A percentile compares a stretch with the other conserved stretches of the same genome.
phyloP scores from a whole-genome alignment of 1,140 invertebrate genomes.

The Aphelenchoides besseyi region DNA sequence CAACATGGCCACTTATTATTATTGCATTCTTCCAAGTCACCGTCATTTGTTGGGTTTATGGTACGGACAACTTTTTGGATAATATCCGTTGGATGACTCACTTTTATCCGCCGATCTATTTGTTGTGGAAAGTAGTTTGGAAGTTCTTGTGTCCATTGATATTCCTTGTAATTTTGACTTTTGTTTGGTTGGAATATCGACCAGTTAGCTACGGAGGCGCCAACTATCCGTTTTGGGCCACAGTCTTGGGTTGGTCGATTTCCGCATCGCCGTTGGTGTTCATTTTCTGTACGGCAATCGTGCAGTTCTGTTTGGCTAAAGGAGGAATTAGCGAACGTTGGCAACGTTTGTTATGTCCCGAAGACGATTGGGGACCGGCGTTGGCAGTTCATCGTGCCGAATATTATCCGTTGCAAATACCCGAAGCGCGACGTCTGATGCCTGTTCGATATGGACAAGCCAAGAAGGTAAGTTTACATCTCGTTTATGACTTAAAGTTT shows the following conservation, averaged over 20 bases:
- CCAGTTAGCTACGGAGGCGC: conserved; percentile 50
- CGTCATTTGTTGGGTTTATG: conserved; percentile 58
- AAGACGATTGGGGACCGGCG: conserved; percentile 62
- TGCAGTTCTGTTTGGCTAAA: conserved; percentile 38
- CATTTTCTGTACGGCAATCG: conserved; percentile 42
- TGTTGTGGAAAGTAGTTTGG: conserved; percentile 59
- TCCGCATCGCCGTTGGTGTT: conserved; percentile 49
- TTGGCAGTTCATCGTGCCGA: conserved; percentile 59
- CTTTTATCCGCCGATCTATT: conserved; percentile 54
- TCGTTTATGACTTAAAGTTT: not conserved
- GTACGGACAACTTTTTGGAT: conserved; percentile 58
- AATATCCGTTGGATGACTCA: conserved; percentile 56
- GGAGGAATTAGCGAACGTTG: conserved; percentile 32
- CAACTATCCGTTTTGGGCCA: conserved; percentile 53
- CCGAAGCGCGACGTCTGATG: conserved; percentile 55
- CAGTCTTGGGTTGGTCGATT: conserved; percentile 54
- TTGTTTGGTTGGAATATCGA: conserved; percentile 56
- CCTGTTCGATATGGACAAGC: conserved; percentile 13
- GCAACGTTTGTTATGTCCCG: conserved; percentile 54
- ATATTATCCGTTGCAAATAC: conserved; percentile 60
- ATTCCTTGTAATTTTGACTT: conserved; percentile 59
- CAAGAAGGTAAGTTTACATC: not conserved
- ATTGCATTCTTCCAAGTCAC: conserved; percentile 60
- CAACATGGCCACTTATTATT: conserved; percentile 59
- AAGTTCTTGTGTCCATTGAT: conserved; percentile 60